Evolutionary conservation across 2,113 vertebrate species (phyloP).

Genomic region (Galeopterus variegatus): DNA sequence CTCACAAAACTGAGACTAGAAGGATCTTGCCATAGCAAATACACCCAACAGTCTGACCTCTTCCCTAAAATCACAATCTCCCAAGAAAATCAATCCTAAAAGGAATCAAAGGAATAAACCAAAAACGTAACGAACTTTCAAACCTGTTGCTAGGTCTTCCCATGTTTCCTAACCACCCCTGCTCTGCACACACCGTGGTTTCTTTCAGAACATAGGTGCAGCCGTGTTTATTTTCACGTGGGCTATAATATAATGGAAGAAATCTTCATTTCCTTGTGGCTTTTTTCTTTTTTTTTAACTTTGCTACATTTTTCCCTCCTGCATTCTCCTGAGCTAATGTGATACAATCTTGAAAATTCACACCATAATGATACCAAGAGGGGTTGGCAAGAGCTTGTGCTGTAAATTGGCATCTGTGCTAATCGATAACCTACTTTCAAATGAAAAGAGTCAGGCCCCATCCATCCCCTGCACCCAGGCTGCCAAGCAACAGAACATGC

Average conservation of each 20-base stretch:
- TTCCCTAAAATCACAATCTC: slow-evolving; percentile 12
- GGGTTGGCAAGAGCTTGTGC: slow-evolving; percentile 2
- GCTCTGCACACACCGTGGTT: not conserved
- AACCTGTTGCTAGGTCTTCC: not conserved
- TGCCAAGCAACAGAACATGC: slow-evolving; percentile 75
- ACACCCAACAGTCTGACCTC: not conserved
- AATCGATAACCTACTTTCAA: slow-evolving; percentile 82
- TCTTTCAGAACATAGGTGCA: not conserved
- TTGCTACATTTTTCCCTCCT: slow-evolving; percentile 37
- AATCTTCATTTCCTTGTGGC: not conserved
- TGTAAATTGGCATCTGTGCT: slow-evolving; percentile 73
- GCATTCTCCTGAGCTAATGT: slow-evolving; percentile 63
- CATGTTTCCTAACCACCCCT: not conserved
- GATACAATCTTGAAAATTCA: slow-evolving; percentile 79
- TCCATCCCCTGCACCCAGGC: slow-evolving; percentile 69
- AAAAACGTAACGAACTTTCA: not conserved
- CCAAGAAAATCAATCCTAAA: not conserved
- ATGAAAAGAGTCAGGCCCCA: slow-evolving; percentile 71
- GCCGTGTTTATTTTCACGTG: slow-evolving; percentile 2
- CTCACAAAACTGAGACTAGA: not conserved
- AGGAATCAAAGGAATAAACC: not conserved
- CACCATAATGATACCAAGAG: slow-evolving; percentile 71
- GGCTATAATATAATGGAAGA: not conserved
- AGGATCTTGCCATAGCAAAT: not conserved
- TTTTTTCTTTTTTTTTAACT: not conserved